A percentile compares a stretch with the other conserved stretches of the same genome.
Evolutionary conservation across 2,113 vertebrate species (phyloP).

Genomic region (Coracopsis vasa): DNA sequence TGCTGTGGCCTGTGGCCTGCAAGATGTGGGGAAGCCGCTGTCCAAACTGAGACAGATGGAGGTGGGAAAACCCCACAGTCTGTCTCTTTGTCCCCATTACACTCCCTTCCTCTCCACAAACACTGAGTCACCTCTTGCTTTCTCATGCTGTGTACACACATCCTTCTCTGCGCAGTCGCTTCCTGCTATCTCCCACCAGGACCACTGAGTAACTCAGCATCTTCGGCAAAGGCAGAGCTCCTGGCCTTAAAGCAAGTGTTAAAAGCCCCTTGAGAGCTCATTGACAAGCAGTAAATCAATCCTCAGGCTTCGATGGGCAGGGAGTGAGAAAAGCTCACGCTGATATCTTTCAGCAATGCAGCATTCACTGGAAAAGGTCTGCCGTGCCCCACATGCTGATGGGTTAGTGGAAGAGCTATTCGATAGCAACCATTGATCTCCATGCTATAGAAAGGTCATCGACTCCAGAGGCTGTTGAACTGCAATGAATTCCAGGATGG

Average conservation of each 20-base stretch:
- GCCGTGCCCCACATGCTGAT: neutral
- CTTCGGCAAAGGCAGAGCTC: neutral
- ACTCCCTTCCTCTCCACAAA: neutral
- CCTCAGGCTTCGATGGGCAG: neutral
- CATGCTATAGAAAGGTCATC: slow-evolving; percentile 6
- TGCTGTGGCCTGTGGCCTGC: neutral
- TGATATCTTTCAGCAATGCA: neutral
- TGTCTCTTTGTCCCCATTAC: neutral
- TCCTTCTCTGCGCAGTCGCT: neutral
- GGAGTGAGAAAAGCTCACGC: neutral
- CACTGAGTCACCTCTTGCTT: slow-evolving; percentile 20
- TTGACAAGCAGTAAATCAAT: neutral
- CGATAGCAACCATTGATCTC: slow-evolving; percentile 10
- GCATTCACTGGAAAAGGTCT: neutral
- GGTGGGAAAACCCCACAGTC: neutral
- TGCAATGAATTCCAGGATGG: neutral
- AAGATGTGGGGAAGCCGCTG: neutral
- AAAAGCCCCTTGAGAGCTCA: slow-evolving; percentile 34
- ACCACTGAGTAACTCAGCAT: neutral
- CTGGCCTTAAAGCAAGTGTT: neutral
- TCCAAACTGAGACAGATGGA: neutral
- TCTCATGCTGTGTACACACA: neutral
- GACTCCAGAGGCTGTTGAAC: neutral
- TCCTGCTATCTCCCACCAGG: neutral
- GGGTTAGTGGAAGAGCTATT: slow-evolving; percentile 2